Base-by-base conservation (phyloP, 2,888 invertebrate genomes). In the Piscicola geometra region DNA sequence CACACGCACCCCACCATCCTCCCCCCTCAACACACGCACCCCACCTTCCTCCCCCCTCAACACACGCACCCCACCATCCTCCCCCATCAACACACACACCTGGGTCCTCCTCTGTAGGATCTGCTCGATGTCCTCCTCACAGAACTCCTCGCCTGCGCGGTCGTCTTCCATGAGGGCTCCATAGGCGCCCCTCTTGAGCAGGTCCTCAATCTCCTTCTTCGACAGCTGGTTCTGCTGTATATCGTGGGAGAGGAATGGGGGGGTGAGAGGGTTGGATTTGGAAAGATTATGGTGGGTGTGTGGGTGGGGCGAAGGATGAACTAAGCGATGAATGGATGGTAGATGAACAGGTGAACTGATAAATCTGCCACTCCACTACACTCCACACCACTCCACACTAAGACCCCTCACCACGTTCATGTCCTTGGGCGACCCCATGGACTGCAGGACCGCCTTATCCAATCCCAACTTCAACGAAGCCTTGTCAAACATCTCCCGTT, bases 91-190 rank as follows among this genome's bases (percentile, higher is more conserved):
- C 25, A 12, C n/a, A 64, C 64, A 9, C 15, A 72, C 72, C 86
- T 94, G 94, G 0, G 99, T 98, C 83, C 99, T 89, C 78, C 98
- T 89, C 81, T 94, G 92, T 75, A 99, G 88, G 83, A 99, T 99
- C 84, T 97, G 95, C 77, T 99, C 99, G 82, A 99, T 99, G 86
- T 99, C 99, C 88, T 99, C 99, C 87, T 99, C 99, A 85, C 98
- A 99, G 87, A 99, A 99, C 85, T 97, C 94, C 85, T 98, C 97
- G 1, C 95, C 98, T 28, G 96, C 97, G 85, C 92, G 94, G 83
- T 97, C 97, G 86, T 99, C 99, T 93, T 99, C 99, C 93, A 99
- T 95, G 56, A 99, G 90, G 56, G 98, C 98, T 68, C 99, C 99
- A 84, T 99, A 99, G 5, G 99, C 99, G 41, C 90, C 89, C 56